These are phyloP conservation scores for Elephas maximus DNA, from an alignment of 2,113 vertebrate species.

Conservation along the genomic window DNA sequence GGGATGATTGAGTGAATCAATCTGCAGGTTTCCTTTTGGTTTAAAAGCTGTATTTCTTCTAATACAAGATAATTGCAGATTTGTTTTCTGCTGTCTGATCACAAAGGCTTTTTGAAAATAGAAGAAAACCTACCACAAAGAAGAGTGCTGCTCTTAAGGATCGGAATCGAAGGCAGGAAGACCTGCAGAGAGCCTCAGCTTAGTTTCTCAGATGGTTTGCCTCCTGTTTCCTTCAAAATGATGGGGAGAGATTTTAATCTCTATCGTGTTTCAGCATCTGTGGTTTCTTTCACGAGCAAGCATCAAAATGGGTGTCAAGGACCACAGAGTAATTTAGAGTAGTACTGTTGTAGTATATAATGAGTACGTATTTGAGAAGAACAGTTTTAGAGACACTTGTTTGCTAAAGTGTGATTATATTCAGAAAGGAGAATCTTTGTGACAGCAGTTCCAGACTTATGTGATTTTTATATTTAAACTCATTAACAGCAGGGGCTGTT, in stretches of 20 bases:
- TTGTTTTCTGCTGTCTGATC: neutral
- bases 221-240: slow-evolving; percentile 48
- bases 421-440: neutral
- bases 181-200: neutral
- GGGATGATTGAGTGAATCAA: neutral
- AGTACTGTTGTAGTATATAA: neutral
- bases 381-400: neutral
- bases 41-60: slow-evolving; percentile 4
- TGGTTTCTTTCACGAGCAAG: slow-evolving; percentile 58
- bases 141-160: neutral
- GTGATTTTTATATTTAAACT: neutral
- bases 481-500: neutral
- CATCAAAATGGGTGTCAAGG: neutral
- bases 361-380: neutral
- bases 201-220: slow-evolving; percentile 25
- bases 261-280: neutral
- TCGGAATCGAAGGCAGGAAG: slow-evolving; percentile 55
- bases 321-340: neutral
- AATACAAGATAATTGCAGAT: neutral
- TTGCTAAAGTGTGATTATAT: neutral
- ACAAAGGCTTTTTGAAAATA: slow-evolving; percentile 53
- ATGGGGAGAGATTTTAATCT: slow-evolving; percentile 64
- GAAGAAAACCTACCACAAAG: neutral
- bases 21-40: neutral
- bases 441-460: neutral